Conservation (phyloP, 1,140 invertebrate species). For the Meloidogyne hapla region DNA sequence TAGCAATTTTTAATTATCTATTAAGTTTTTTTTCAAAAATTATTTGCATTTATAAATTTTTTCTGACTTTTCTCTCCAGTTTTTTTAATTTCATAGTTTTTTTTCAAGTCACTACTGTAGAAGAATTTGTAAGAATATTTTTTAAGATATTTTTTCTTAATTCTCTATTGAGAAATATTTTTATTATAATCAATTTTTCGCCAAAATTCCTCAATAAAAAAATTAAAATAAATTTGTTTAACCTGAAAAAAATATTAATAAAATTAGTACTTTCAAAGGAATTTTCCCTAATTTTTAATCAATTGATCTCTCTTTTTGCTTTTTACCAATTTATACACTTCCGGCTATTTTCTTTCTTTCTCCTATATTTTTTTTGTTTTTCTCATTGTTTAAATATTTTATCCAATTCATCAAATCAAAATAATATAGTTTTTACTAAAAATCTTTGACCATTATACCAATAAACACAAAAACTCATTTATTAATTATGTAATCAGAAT, state of each 20-base stretch:
- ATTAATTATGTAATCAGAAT: not conserved
- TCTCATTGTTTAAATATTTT: not conserved
- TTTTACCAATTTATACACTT: not conserved
- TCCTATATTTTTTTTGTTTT: conserved; percentile 3
- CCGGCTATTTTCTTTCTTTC: conserved; percentile 2
- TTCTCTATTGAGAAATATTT: too few relatives aligned
- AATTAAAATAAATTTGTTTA: not conserved
- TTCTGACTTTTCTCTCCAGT: too few relatives aligned
- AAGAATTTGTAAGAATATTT: too few relatives aligned
- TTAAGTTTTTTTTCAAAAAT: not conserved
- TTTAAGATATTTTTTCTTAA: too few relatives aligned
- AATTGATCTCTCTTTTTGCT: not conserved
- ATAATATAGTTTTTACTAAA: conserved; percentile 3
- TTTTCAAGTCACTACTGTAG: too few relatives aligned
- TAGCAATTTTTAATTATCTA: not conserved
- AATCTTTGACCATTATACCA: not conserved
- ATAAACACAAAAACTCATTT: not conserved
- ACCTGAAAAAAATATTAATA: not conserved
- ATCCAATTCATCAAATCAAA: not conserved
- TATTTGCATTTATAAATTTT: not conserved
- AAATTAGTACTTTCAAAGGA: not conserved
- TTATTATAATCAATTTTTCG: too few relatives aligned
- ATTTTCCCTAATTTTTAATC: not conserved
- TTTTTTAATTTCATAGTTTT: too few relatives aligned
- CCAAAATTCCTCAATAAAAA: too few relatives aligned